Evolutionary conservation across 2,113 vertebrate genomes (phyloP), one percentile per base, ranked within the genome.

Genomic region (Bubalus kerabau): DNA sequence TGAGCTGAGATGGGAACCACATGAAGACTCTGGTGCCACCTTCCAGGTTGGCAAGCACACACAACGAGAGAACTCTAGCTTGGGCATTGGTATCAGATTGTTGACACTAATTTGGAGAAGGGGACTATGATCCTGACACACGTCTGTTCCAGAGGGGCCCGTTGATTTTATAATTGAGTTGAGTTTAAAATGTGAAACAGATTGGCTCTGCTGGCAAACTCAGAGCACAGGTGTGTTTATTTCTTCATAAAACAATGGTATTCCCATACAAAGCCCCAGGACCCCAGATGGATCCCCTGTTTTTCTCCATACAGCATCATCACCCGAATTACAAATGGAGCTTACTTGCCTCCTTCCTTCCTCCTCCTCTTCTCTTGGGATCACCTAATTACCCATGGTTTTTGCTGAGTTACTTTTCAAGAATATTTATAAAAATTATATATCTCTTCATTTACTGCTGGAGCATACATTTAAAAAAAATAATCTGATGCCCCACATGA

Each of bases 111-210:
- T 97, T 96, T 97, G 87, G 60, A 98, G 80, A 93, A 90, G 54
- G 26, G 16, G 46, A 56, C 48, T 36, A 28, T 74, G 57, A 54
- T 74, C 56, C 86, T 80, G 81, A 95, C 86, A 95, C 50, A 87
- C 28, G 78, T 96, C 86, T 96, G 8, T 80, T 67, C 92, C 74
- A 87, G 48, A 87, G 78, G 82, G 93, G 91, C 36, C n/a, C 15
- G 1, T 74, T 97, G 95, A 96, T 97, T 95, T 85, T 93, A 78
- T 97, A 96, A 95, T 90, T 97, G 95, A 97, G 85, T 88, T 96
- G 90, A 91, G 88, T 95, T 93, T 94, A 91, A 98, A 98, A 97
- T 97, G 86, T 84, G 94, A 95, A 98, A 95, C 97, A 98, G 96
- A 97, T 97, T 97, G 98, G 89, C 71, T 97, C 87, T 94, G 60